Evolutionary conservation across 1,140 invertebrate genomes (phyloP), one percentile per base, ranked within the genome.

Genomic region (Procambarus virginalis): DNA sequence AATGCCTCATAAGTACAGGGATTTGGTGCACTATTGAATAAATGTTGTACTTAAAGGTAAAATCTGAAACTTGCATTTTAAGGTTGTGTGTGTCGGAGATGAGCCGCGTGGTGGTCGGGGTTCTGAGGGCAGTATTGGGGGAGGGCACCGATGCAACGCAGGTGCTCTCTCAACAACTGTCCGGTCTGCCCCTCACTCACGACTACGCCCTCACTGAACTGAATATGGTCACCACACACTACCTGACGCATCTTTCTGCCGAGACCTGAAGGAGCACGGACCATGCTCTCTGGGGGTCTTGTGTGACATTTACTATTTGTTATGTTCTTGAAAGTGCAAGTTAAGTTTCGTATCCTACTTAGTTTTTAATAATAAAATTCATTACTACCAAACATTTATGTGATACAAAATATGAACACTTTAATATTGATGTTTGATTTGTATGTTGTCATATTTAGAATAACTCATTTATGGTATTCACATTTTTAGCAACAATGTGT

Each of bases 191-290:
- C 5, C 94, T 96, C 87, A 96, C 96, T 45, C 95, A 96, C 93
- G 96, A 96, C 93, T 96, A 96, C 92, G 94, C 94, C 2, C 94
- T 96, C 76, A 95, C 96, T 92, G 96, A 96, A 92, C 93, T 96
- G 55, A 91, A 91, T 55, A 77, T 84, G 9, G 58, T 92, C 60
- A 92, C 89, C 48, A 86, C 77, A 20, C 89, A 92, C 51, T 92
- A 92, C 70, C 89, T 92, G 48, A 85, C 89, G 45, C 82, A 82
- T 82, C 80, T 92, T 20, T 58, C 84, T 51, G 86, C 87, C 5
- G 83, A 88, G 34, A 75, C 75, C 22, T 91, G 68, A 82, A 78
- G 46, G 10, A 46, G 3, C 34, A 48, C 3, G 76, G 49, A n/a
- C 49, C 14, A 17, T 77, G 8, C 45, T 78, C 3, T 2, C 14